Evolutionary conservation across 2,113 vertebrate genomes (phyloP), one percentile per base, ranked within the genome.

Genomic region (Aix galericulata): DNA sequence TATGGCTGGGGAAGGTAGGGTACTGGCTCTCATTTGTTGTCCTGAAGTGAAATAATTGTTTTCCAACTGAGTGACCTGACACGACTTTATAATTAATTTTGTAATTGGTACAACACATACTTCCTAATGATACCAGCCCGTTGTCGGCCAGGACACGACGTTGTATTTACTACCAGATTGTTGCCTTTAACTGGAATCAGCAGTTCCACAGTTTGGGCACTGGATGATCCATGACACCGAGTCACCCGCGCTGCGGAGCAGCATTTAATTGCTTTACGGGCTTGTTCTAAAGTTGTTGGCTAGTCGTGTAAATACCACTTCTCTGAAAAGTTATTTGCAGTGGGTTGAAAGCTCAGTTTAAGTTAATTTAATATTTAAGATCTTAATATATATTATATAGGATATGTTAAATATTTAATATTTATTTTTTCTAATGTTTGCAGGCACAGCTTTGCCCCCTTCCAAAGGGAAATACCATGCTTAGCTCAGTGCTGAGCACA

Each of bases 31-130:
- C 59, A 26, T 75, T 95, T 50, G 44, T 36, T 77, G 44, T 36
- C 6, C 15, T 64, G 71, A 97, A 91, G 81, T 88, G 92, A 96
- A 97, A 92, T 82, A 58, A 81, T 95, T 91, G 75, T 94, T 96
- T 97, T 97, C 89, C 94, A 92, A n/a, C 72, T 25, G 83, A 94
- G 58, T 90, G 81, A 79, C 89, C 80, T 48, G 69, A 93, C 88
- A 36, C 23, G 69, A 79, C 88, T 95, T 92, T 85, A 38, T 91
- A 95, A 96, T 97, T 94, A 92, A 77, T 88, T 93, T 79, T 91
- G 34, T 91, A 92, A 85, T 82, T 91, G 90, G 56, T 76, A 29
- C 66, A 91, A 87, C 40, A 25, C 52, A 21, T 27, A 26, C 69
- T 96, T 97, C 82, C 88, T 92, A 91, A 82, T 53, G 84, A 55